Conservation (phyloP, 2,888 invertebrate species). For the Sussaba pulchella region DNA sequence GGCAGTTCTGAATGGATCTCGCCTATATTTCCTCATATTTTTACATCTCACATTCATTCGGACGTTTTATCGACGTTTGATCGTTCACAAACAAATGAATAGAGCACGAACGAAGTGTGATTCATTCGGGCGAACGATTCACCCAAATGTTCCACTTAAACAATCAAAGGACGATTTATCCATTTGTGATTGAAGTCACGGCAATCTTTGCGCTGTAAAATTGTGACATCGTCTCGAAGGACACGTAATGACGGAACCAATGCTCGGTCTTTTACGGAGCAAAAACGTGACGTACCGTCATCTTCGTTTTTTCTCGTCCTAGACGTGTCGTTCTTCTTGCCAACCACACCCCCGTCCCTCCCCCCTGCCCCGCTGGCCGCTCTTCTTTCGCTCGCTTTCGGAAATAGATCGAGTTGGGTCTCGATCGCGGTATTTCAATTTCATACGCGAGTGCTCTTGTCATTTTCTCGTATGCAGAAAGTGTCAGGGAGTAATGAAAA, state of each 20-base stretch:
- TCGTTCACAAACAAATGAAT: neutral
- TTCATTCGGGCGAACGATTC: no score
- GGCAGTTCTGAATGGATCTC: neutral
- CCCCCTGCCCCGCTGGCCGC: slow-evolving; percentile 8
- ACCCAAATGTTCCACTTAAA: no score
- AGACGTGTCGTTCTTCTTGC: neutral
- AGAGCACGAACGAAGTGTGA: no score
- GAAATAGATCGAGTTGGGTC: slow-evolving; percentile 74
- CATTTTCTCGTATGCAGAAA: slow-evolving; percentile 76
- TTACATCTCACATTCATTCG: neutral
- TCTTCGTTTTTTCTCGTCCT: neutral
- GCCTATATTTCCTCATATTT: neutral
- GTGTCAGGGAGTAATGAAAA: slow-evolving; percentile 79
- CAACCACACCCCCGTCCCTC: slow-evolving; percentile 39
- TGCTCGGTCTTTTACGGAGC: slow-evolving; percentile 4
- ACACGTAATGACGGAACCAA: neutral
- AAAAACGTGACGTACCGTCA: neutral
- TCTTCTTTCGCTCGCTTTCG: slow-evolving; percentile 20
- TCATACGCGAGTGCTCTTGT: slow-evolving; percentile 77
- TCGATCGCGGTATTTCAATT: slow-evolving; percentile 80
- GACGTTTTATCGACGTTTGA: neutral
- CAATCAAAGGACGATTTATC: no score
- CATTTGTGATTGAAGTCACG: no score
- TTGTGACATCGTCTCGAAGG: neutral
- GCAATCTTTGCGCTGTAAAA: no score